Evolutionary conservation across 2,888 invertebrate species (phyloP).

Genomic region (Platynereis dumerilii): DNA sequence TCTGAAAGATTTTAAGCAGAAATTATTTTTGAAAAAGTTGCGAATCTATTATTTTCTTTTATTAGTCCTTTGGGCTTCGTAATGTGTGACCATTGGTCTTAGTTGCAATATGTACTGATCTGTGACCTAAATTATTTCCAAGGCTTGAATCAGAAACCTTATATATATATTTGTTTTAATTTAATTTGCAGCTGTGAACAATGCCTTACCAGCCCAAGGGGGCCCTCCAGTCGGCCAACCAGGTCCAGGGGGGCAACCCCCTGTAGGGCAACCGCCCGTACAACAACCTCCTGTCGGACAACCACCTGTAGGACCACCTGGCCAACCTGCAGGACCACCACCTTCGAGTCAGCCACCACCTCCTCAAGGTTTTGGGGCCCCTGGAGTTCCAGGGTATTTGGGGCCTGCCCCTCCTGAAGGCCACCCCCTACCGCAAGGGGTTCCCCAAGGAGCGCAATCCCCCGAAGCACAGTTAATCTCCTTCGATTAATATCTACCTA

Average conservation of each 20-base stretch:
- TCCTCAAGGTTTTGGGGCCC: background rate
- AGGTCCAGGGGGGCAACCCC: background rate
- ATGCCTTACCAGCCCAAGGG: too few species aligned
- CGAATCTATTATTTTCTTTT: too few species aligned
- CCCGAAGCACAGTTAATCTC: slow-evolving; percentile 30
- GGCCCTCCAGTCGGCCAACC: too few species aligned
- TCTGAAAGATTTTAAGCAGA: too few species aligned
- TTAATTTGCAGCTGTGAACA: too few species aligned
- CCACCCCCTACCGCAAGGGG: slow-evolving; percentile 14
- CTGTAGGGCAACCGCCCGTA: background rate
- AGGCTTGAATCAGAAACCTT: too few species aligned
- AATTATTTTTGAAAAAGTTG: too few species aligned
- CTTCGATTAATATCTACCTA: slow-evolving; percentile 25
- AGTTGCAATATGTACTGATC: too few species aligned
- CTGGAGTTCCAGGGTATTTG: background rate
- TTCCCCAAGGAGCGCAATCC: slow-evolving; percentile 15
- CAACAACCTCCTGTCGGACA: background rate
- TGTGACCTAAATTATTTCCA: too few species aligned
- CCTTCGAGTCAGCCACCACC: slow-evolving; percentile 10
- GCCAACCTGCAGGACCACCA: slow-evolving; percentile 1
- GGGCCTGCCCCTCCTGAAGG: slow-evolving; percentile 11
- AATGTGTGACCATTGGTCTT: too few species aligned
- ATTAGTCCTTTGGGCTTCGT: too few species aligned
- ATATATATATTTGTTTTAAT: too few species aligned
- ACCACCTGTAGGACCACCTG: slow-evolving; percentile 11